These are phyloP conservation scores for Rhagophthalmus giganteus DNA, from an alignment of 2,888 invertebrate genomes.

Conservation along the genomic window DNA sequence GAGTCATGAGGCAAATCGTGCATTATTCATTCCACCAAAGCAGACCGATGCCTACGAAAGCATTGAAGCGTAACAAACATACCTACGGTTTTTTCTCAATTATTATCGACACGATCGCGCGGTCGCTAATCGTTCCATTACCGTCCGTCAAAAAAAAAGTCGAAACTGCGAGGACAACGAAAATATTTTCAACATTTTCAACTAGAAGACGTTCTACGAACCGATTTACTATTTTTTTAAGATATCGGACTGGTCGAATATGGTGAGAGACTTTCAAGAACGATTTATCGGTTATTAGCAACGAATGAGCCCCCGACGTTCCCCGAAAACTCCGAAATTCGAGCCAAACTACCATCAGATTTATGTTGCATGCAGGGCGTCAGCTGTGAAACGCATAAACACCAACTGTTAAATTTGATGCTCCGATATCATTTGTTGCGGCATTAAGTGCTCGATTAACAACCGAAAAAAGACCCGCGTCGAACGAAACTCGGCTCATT, in stretches of 20 bases:
- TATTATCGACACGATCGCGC: too few species aligned
- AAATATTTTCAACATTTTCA: too few species aligned
- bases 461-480: background rate
- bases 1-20: too few species aligned
- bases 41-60: too few species aligned
- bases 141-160: too few species aligned
- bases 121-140: too few species aligned
- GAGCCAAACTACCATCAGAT: constrained; percentile 39
- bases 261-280: constrained; percentile 24
- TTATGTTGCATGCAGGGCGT: constrained; percentile 45
- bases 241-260: constrained; percentile 5
- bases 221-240: too few species aligned
- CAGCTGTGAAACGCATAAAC: constrained; percentile 46
- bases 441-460: constrained; percentile 19
- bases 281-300: constrained; percentile 46
- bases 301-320: constrained; percentile 42
- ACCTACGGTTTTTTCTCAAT: too few species aligned
- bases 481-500: background rate
- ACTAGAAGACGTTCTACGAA: too few species aligned
- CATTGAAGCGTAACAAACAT: too few species aligned
- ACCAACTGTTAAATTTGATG: constrained; percentile 31
- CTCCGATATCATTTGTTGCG: constrained; percentile 25
- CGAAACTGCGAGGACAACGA: too few species aligned
- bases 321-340: constrained; percentile 36
- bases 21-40: too few species aligned